Base-by-base conservation (phyloP, 1,140 invertebrate species). In the Drosophila baimaii region DNA sequence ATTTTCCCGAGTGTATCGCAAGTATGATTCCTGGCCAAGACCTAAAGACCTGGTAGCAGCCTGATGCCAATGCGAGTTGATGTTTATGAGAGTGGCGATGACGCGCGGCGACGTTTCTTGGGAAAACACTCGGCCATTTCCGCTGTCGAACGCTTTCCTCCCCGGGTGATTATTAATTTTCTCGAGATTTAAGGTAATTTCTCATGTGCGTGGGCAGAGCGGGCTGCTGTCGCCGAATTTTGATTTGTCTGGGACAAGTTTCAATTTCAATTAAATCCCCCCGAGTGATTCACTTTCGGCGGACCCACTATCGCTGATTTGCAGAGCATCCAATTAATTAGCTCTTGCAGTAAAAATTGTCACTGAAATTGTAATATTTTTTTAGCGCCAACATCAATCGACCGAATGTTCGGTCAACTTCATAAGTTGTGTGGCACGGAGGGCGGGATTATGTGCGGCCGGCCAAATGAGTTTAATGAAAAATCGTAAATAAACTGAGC, bases 101-200 rank as follows among this genome's bases (percentile, higher is more conserved):
- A 85, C 82, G 82, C 43, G 70, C 74, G 62, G 39, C 39, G 49
- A 61, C 49, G 47, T 43, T 86, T 84, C 65, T 71, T 65, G 68
- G 79, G 79, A 79, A 86, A 86, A 88, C 78, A 77, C 83, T 64
- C 59, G 76, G 29, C 72, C 66, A 63, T 88, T 88, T 88, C 83
- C 83, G 83, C 61, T 82, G 73, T 57, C 68, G 52, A 59, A 69
- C 55, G 62, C 71, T 75, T 74, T 78, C 61, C 63, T 33, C 21
- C 54, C 55, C 63, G 29, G 35, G 51, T 71, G 65, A 72, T 71
- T 58, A 82, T 82, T 81, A 82, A 82, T 82, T 83, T 74, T 71
- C 81, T 4, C 44, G 21, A 79, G 59, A 83, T 79, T 75, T 79
- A 76, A 77, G 80, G 65, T 83, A 84, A 84, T 83, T 83, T 83